Evolutionary conservation across 2,888 invertebrate genomes (phyloP), one percentile per base, ranked within the genome.

Genomic region (Cyrtodaria siliqua): DNA sequence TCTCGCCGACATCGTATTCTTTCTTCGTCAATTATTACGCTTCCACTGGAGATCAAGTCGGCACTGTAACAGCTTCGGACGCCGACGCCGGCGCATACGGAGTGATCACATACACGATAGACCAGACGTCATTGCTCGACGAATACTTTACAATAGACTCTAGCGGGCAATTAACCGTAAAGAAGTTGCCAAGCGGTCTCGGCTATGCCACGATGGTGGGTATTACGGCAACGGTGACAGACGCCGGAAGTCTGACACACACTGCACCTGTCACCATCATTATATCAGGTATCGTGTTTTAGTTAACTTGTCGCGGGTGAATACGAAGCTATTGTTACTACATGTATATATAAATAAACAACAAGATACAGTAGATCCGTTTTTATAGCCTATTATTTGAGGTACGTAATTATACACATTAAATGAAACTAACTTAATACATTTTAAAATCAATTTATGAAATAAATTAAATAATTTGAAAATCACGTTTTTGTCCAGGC

Each of bases 1-100:
- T 86, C 64, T 80, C 80, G 16, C 78, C 82, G 26, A 44, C 55
- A 16, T 24, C 50, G 4, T 84, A 84, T 44, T 42, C 60, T 4
- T 69, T 66, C 14, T 40, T 56, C 20, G 57, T 82, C 9, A 47
- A 42, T n/a, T 83, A 84, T 50, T 66, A 79, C 62, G 57, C 64
- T 14, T 26, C 47, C n/a, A 49, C 50, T n/a, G 79, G 75, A 2
- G 53, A 61, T 2, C 29, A 40, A 1, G 74, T 83, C 9, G 60
- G 77, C 2, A 63, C 67, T 6, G 26, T 84, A 6, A 55, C 66
- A 2, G 79, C 74, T 14, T 72, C 71, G 2, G 84, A 84, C 57
- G 67, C n/a, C 4, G 84, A 84, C 60, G 24, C 62, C 8, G 79
- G 74, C 2, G 18, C 26, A 8, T 59, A 61, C 47, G 81, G 79